Percentiles rank a stretch among this genome's conserved stretches.
These are phyloP conservation scores for Drusus annulatus DNA, from an alignment of 1,140 invertebrate genomes.

Conservation along the genomic window DNA sequence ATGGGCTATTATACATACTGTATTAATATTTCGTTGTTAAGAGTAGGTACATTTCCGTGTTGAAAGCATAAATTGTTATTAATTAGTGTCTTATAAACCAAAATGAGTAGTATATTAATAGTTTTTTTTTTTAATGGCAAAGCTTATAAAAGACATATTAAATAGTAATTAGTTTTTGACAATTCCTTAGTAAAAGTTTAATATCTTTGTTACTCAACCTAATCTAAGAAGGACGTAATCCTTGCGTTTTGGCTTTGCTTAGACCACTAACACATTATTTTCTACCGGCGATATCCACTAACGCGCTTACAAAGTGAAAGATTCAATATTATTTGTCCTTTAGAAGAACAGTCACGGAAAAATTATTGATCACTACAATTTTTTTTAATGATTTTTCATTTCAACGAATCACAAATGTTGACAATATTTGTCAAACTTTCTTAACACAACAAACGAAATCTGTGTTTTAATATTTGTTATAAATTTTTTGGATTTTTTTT, in stretches of 20 bases:
- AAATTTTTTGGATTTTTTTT: slow-evolving; percentile 12
- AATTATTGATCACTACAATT: slow-evolving; percentile 3
- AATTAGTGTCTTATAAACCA: slow-evolving; percentile 6
- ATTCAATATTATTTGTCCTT: slow-evolving; percentile 26
- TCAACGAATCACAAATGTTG: slow-evolving; percentile 12
- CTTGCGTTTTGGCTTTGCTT: slow-evolving; percentile 41
- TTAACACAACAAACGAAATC: not conserved
- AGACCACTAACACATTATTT: slow-evolving; percentile 27
- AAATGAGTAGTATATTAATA: not conserved
- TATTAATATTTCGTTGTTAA: too few relatives aligned
- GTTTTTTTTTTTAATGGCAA: slow-evolving; percentile 14
- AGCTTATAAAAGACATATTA: slow-evolving; percentile 14
- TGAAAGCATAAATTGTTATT: not conserved
- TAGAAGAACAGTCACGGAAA: slow-evolving; percentile 10
- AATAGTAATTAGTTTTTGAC: slow-evolving; percentile 12
- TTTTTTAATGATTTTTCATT: slow-evolving; percentile 31
- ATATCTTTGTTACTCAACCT: slow-evolving; percentile 31
- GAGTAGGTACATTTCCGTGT: too few relatives aligned
- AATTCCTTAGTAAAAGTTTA: slow-evolving; percentile 32
- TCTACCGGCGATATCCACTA: slow-evolving; percentile 1
- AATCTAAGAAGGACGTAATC: slow-evolving; percentile 37
- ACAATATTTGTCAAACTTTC: slow-evolving; percentile 12
- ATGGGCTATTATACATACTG: too few relatives aligned
- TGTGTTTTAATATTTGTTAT: slow-evolving; percentile 3
- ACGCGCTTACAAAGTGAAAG: slow-evolving; percentile 24